A percentile compares a stretch with the other conserved stretches of the same genome.
Evolutionary conservation across 2,113 vertebrate species (phyloP).

Genomic region (Dasyprocta punctata): DNA sequence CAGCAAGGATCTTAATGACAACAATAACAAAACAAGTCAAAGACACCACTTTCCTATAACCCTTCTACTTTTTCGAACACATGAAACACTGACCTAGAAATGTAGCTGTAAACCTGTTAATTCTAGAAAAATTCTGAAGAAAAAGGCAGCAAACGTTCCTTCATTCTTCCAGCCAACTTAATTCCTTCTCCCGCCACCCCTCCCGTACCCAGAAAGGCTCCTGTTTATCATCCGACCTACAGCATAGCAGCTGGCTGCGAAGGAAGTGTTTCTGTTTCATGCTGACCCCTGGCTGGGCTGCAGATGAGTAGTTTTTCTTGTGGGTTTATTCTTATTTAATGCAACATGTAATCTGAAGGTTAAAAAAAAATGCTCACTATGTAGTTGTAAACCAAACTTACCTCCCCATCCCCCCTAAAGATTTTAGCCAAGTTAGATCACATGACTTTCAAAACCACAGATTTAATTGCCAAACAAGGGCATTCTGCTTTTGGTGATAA

Average conservation of each 20-base stretch:
- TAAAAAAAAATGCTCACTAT: constrained; percentile 79
- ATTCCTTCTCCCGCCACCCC: constrained; percentile 28
- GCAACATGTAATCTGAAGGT: constrained; percentile 77
- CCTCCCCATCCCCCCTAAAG: neutral
- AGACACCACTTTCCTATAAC: neutral
- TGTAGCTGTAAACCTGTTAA: neutral
- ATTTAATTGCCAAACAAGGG: constrained; percentile 59
- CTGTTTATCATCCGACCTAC: constrained; percentile 42
- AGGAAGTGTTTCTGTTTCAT: constrained; percentile 54
- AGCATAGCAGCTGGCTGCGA: neutral
- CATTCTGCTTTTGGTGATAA: constrained; percentile 1
- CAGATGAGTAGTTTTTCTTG: neutral
- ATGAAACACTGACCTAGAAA: neutral
- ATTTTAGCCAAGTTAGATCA: constrained; percentile 49
- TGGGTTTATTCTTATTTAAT: constrained; percentile 76
- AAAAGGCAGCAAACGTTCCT: constrained; percentile 14
- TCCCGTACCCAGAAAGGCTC: constrained; percentile 62
- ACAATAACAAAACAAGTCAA: neutral
- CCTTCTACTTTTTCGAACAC: neutral
- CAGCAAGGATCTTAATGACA: constrained; percentile 50
- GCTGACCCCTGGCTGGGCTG: constrained; percentile 1
- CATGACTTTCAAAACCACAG: constrained; percentile 10
- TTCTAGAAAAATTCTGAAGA: neutral
- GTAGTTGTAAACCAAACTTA: constrained; percentile 34
- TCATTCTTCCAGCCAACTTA: neutral